Conservation (phyloP, 2,888 invertebrate species). For the Aplocera efformata region DNA sequence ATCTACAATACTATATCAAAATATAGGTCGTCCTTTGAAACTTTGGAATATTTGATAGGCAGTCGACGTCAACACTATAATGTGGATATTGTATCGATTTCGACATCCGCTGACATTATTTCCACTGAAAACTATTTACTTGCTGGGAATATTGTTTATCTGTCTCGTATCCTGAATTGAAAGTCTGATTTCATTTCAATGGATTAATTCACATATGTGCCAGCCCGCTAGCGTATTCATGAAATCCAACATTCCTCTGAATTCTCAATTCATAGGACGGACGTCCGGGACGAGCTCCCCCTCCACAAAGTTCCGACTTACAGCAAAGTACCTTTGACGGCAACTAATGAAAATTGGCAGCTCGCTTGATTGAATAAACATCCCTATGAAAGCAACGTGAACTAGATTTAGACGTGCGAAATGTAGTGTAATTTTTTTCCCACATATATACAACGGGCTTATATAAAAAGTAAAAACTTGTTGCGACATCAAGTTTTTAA, state of each 20-base stretch:
- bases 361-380: constrained; percentile 60
- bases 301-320: constrained; percentile 57
- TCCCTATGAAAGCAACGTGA: constrained; percentile 32
- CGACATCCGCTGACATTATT: no score
- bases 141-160: no score
- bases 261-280: constrained; percentile 59
- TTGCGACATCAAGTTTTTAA: no score
- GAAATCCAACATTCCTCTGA: constrained; percentile 52
- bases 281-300: constrained; percentile 42
- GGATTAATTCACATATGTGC: constrained; percentile 40
- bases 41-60: no score
- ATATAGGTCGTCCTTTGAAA: not conserved
- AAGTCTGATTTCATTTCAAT: constrained; percentile 31
- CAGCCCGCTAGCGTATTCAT: constrained; percentile 37
- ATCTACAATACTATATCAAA: not conserved
- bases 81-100: no score
- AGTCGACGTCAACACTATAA: no score
- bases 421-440: constrained; percentile 6
- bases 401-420: constrained; percentile 12
- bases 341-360: constrained; percentile 75
- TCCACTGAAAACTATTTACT: no score
- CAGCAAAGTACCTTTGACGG: constrained; percentile 39
- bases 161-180: not conserved
- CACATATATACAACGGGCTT: no score
- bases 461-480: no score